Evolutionary conservation across 2,113 vertebrate genomes (phyloP).

Genomic region (Cettia cetti): DNA sequence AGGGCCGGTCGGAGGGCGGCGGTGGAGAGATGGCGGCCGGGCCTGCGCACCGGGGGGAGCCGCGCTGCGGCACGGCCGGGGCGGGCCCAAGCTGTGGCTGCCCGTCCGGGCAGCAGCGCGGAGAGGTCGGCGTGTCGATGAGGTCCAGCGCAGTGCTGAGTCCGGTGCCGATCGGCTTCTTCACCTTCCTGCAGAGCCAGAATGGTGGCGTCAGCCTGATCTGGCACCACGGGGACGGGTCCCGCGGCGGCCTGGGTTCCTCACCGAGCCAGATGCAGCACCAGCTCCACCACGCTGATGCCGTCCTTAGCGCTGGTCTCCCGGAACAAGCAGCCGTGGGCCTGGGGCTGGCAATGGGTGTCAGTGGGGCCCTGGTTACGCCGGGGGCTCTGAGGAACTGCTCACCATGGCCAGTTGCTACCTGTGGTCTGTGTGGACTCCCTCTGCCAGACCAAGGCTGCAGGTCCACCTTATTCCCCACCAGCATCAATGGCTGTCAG

Average conservation of each 20-base stretch:
- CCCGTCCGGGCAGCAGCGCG: constrained; percentile 19
- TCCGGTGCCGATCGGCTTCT: constrained; percentile 46
- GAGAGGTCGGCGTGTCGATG: not conserved
- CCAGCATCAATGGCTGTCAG: constrained; percentile 65
- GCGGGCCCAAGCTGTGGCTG: not conserved
- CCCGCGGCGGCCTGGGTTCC: not conserved
- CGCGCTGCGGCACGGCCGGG: not conserved
- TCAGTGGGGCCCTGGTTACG: not conserved
- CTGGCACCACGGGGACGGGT: accelerated
- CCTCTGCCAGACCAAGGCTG: not conserved
- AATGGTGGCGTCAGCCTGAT: accelerated
- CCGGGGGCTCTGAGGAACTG: accelerated
- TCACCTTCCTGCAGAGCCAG: constrained; percentile 53
- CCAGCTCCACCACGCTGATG: constrained; percentile 66
- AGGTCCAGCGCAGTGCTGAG: constrained; percentile 13
- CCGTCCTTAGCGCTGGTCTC: constrained; percentile 78
- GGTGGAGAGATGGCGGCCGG: not conserved
- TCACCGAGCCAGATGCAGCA: constrained; percentile 74
- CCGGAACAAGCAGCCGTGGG: constrained; percentile 66
- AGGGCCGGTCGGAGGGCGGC: not conserved
- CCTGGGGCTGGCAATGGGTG: not conserved
- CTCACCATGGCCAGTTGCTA: constrained; percentile 69
- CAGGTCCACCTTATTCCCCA: constrained; percentile 77
- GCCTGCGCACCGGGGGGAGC: not conserved
- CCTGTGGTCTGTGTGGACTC: constrained; percentile 36